Evolutionary conservation across 2,797 vertebrate genomes (phyloP), one percentile per base, ranked within the genome.

Genomic region (Artibeus jamaicensis): DNA sequence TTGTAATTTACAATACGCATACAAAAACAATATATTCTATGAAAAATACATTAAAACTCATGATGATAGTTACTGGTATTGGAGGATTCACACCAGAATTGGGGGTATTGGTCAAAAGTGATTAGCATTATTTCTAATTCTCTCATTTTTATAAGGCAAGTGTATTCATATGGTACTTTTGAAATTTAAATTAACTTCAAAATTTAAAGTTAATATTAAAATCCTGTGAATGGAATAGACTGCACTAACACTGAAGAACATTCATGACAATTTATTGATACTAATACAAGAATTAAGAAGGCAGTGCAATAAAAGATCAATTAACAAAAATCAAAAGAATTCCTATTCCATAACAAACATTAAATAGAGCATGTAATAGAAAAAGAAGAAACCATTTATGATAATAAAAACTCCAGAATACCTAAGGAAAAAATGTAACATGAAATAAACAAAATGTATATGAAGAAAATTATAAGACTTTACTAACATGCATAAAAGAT

Each of bases 171-270:
- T 50, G 34, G 50, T 87, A 84, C 48, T 95, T 89, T 90, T 87
- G 19, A 87, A 93, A 87, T 86, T 78, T 95, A 55, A 83, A 90
- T n/a, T n/a, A n/a, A n/a, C n/a, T n/a, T n/a, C n/a, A n/a, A n/a
- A n/a, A n/a, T n/a, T n/a, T n/a, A n/a, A n/a, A n/a, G n/a, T 76
- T 91, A 86, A 59, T 79, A 68, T 87, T 84, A 26, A 94, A 74
- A 84, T 87, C 42, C 39, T 83, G 19, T 83, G 50, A 57, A 39
- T 74, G 68, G 6, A 65, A n/a, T 67, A 34, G n/a, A 78, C 16
- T 67, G 73, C 10, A 83, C 42, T 87, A 86, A 76, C 19, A 86
- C 16, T 57, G 19, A 42, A 76, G 24, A 71, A 8, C 44, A 76
- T 73, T 53, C 42, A 44, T 88, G 57, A 70, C 48, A 85, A 74